Percentiles rank a stretch among this genome's conserved stretches.
These are phyloP conservation scores for Dinocampus coccinellae DNA, from an alignment of 2,888 invertebrate genomes.

Conservation along the genomic window DNA sequence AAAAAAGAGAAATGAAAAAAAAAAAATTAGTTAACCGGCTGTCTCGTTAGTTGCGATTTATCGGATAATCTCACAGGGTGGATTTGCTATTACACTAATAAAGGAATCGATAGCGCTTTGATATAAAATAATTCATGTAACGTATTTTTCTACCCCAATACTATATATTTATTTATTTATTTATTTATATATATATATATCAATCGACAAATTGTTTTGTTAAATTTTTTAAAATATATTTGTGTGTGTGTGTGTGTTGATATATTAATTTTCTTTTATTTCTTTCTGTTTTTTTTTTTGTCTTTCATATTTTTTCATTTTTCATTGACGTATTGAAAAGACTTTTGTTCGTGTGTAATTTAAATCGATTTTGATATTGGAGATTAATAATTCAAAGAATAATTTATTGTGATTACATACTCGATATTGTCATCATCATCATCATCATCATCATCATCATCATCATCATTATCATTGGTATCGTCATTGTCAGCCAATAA, in stretches of 20 bases:
- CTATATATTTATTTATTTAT: no score
- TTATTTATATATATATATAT: no score
- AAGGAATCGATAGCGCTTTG: constrained; percentile 5
- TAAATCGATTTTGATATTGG: background rate
- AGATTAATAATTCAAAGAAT: background rate
- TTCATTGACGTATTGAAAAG: background rate
- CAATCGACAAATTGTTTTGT: no score
- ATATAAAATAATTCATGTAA: background rate
- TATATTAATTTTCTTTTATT: background rate
- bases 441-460: no score
- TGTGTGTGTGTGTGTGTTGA: background rate
- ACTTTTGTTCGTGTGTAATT: background rate
- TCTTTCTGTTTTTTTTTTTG: no score
- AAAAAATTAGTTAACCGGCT: constrained; percentile 20
- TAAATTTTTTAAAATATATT: no score
- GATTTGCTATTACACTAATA: background rate
- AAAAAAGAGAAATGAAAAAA: constrained; percentile 14
- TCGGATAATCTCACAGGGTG: background rate
- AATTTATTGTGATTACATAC: background rate
- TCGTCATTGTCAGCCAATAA: background rate
- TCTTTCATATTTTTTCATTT: no score
- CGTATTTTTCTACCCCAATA: no score
- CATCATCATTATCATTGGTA: no score
- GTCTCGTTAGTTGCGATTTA: constrained; percentile 7
- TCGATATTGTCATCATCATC: no score